Evolutionary conservation across 2,113 vertebrate species (phyloP).

Genomic region (Quiscalus mexicanus): DNA sequence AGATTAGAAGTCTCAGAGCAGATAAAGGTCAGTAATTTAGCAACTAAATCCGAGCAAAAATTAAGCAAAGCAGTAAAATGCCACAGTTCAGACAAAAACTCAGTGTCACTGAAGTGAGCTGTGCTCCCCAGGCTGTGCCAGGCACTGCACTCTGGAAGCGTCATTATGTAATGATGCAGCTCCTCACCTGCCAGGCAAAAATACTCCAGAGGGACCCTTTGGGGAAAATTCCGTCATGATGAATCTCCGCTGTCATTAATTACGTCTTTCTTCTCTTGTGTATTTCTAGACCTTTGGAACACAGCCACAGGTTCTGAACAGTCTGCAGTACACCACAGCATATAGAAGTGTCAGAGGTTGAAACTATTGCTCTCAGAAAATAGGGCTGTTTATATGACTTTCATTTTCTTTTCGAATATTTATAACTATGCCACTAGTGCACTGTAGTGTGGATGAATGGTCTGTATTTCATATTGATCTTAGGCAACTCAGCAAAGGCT

Average conservation of each 20-base stretch:
- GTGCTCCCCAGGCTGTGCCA: background rate
- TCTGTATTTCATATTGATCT: constrained; percentile 62
- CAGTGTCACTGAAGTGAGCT: background rate
- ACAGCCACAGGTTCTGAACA: background rate
- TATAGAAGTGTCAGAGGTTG: background rate
- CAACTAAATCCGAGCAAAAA: background rate
- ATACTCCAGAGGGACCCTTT: background rate
- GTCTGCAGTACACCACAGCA: background rate
- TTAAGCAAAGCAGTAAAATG: background rate
- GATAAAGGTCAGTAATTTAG: background rate
- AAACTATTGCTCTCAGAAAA: background rate
- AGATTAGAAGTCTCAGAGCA: background rate
- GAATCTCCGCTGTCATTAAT: background rate
- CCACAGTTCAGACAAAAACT: background rate
- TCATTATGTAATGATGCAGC: background rate
- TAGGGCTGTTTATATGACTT: background rate
- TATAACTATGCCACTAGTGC: constrained; percentile 6
- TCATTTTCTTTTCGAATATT: constrained; percentile 38
- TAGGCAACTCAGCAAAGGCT: background rate
- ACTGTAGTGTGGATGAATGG: constrained; percentile 1
- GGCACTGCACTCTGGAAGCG: background rate
- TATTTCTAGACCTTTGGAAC: background rate
- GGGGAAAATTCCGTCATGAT: background rate
- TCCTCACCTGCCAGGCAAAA: background rate
- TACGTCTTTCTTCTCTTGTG: background rate